These are phyloP conservation scores for Sphaerophoria rueppellii DNA, from an alignment of 2,888 invertebrate genomes.

Conservation along the genomic window DNA sequence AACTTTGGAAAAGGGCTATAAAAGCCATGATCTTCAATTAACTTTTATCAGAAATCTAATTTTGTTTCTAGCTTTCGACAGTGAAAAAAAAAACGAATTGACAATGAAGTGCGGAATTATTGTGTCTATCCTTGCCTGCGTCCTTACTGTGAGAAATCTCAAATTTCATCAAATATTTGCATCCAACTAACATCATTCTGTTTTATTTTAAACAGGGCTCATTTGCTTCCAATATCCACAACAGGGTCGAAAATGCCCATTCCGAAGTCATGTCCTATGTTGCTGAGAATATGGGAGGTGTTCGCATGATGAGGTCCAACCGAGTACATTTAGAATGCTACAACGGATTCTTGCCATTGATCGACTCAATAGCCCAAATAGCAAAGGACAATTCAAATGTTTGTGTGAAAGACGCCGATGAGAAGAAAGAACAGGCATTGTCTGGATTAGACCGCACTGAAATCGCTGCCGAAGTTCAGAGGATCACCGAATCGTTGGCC, in stretches of 20 bases:
- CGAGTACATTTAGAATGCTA: constrained; percentile 65
- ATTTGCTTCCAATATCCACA: constrained; percentile 11
- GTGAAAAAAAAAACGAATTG: too few relatives aligned
- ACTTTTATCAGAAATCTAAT: too few relatives aligned
- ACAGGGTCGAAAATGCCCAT: constrained; percentile 60
- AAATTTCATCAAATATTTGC: too few relatives aligned
- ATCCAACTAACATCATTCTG: background rate
- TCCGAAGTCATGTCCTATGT: constrained; percentile 65
- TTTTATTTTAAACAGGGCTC: constrained; percentile 36
- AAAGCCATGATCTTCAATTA: too few relatives aligned
- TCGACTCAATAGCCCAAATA: constrained; percentile 2
- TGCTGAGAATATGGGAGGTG: constrained; percentile 45
- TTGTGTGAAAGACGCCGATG: constrained; percentile 47
- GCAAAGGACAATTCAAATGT: background rate
- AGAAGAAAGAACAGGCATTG: constrained; percentile 47
- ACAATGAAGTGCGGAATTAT: too few relatives aligned
- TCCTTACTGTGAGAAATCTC: too few relatives aligned
- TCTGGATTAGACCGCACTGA: constrained; percentile 27
- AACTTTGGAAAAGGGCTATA: too few relatives aligned
- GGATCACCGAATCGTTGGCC: constrained; percentile 53
- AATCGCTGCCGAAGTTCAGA: constrained; percentile 52
- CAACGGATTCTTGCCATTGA: constrained; percentile 69
- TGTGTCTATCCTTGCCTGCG: too few relatives aligned
- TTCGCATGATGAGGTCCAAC: constrained; percentile 67
- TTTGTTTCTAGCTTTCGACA: too few relatives aligned